These are phyloP conservation scores for Pomatorhinus ruficollis DNA, from an alignment of 2,113 vertebrate genomes.

Conservation along the genomic window DNA sequence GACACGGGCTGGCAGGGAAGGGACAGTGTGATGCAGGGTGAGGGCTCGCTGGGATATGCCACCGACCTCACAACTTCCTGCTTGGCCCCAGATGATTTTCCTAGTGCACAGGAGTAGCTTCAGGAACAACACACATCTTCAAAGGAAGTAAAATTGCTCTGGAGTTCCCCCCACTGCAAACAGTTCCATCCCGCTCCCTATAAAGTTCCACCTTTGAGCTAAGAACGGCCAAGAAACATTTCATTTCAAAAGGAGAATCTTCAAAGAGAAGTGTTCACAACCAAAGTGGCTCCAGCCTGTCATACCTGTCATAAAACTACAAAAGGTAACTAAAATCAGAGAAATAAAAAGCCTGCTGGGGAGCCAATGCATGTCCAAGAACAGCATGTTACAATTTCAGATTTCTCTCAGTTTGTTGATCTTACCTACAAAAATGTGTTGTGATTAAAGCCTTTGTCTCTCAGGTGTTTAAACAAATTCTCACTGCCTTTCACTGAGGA, in stretches of 20 bases:
- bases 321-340: neutral
- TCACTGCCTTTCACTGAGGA: neutral
- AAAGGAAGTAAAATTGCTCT: neutral
- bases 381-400: neutral
- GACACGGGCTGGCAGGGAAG: neutral
- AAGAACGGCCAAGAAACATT: neutral
- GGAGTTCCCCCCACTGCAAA: neutral
- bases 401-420: neutral
- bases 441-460: neutral
- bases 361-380: neutral
- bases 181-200: neutral
- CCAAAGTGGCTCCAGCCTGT: conserved; percentile 44
- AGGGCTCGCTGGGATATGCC: neutral
- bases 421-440: neutral
- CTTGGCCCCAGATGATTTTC: neutral
- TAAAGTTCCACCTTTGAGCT: conserved; percentile 7
- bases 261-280: conserved; percentile 40
- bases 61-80: neutral
- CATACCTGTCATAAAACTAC: neutral
- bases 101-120: neutral
- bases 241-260: conserved; percentile 41
- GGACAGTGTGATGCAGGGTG: fast-evolving
- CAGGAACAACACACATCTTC: neutral
- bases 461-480: neutral
- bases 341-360: neutral